These are phyloP conservation scores for zebrafish (Danio rerio) DNA, from an alignment of 2,113 vertebrate genomes.

Conservation along the genomic window GRCz12tu NC_133194.1:48992501-48993000, in stretches of 20 bases:
- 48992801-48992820: not conserved
- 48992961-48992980: too few relatives aligned
- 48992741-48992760: not conserved
- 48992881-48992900: too few relatives aligned
- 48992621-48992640: slow-evolving; percentile 1
- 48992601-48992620: slow-evolving; percentile 12
- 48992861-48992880: too few relatives aligned
- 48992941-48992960: too few relatives aligned
- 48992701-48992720: slow-evolving; percentile 8
- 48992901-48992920: too few relatives aligned
- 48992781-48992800: not conserved
- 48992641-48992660: not conserved
- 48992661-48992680: not conserved
- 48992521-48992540: too few relatives aligned
- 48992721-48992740: not conserved
- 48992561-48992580: not conserved
- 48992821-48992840: too few relatives aligned
- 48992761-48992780: not conserved
- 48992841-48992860: too few relatives aligned
- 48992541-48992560: too few relatives aligned
- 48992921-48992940: too few relatives aligned
- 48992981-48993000: too few relatives aligned
- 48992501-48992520: too few relatives aligned
- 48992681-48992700: not conserved
- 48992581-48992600: slow-evolving; percentile 56